A percentile compares a stretch with the other conserved stretches of the same genome.
These are phyloP conservation scores for Babylonia areolata DNA, from an alignment of 1,140 invertebrate genomes.

Conservation along the genomic window DNA sequence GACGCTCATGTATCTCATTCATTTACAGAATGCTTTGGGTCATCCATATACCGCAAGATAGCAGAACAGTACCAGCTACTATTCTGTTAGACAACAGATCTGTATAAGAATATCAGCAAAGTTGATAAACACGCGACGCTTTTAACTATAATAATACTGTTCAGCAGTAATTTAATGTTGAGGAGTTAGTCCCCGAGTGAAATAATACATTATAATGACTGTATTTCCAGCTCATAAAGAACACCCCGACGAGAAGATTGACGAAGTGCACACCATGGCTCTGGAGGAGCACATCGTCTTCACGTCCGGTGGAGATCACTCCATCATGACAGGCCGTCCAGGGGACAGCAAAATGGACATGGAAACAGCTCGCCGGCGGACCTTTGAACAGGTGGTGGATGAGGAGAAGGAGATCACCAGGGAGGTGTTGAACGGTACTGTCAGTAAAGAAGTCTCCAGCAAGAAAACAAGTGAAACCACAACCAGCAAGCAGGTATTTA, in stretches of 20 bases:
- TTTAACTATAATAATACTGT: too few relatives aligned
- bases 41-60: too few relatives aligned
- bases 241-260: slow-evolving; percentile 44
- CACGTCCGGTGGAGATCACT: background rate
- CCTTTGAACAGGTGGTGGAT: slow-evolving; percentile 33
- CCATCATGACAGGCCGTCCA: background rate
- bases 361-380: background rate
- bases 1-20: too few relatives aligned
- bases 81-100: too few relatives aligned
- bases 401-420: slow-evolving; percentile 26
- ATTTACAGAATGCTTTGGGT: too few relatives aligned
- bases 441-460: slow-evolving; percentile 15
- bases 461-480: background rate
- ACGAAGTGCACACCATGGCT: slow-evolving; percentile 47
- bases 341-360: background rate
- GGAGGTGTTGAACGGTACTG: background rate
- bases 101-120: too few relatives aligned
- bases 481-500: background rate
- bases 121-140: too few relatives aligned
- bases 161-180: too few relatives aligned
- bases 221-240: slow-evolving; percentile 37
- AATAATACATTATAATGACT: background rate
- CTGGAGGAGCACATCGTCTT: slow-evolving; percentile 38
- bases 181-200: too few relatives aligned
- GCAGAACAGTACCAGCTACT: too few relatives aligned